These are phyloP conservation scores for Phaenicophaeus curvirostris DNA, from an alignment of 2,797 vertebrate genomes.

Conservation along the genomic window DNA sequence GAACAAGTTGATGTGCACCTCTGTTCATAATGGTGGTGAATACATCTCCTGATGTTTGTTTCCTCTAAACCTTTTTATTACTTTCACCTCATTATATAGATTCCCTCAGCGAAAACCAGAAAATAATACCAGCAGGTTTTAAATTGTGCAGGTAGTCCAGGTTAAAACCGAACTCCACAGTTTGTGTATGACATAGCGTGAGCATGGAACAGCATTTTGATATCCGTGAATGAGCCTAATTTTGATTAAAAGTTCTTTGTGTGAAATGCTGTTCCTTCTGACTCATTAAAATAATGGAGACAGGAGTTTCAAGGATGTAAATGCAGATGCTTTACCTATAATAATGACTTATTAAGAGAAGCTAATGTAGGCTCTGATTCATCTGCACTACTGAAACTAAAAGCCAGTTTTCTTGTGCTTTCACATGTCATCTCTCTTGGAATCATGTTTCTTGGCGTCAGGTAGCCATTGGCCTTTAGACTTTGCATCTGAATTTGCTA, in stretches of 20 bases:
- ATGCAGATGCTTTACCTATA: background rate
- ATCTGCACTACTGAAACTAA: background rate
- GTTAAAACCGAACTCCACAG: background rate
- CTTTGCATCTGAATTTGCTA: background rate
- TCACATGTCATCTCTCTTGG: background rate
- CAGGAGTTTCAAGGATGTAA: background rate
- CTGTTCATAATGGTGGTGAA: background rate
- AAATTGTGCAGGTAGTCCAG: background rate
- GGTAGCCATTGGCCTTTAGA: background rate
- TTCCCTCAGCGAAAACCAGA: background rate
- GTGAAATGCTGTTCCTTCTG: background rate
- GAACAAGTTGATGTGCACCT: background rate
- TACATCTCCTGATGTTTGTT: background rate
- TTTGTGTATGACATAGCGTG: background rate
- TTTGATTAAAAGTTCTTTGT: background rate
- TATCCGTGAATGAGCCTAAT: background rate
- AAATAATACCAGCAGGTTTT: background rate
- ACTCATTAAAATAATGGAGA: background rate
- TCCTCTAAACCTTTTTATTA: background rate
- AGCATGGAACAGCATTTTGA: background rate
- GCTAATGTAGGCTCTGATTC: background rate
- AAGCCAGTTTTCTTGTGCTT: background rate
- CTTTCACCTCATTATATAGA: conserved; percentile 1
- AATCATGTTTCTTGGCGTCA: background rate
- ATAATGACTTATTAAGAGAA: background rate